A percentile compares a stretch with the other conserved stretches of the same genome.
Evolutionary conservation across 2,888 invertebrate species (phyloP).

Genomic region (Eilema depressum): DNA sequence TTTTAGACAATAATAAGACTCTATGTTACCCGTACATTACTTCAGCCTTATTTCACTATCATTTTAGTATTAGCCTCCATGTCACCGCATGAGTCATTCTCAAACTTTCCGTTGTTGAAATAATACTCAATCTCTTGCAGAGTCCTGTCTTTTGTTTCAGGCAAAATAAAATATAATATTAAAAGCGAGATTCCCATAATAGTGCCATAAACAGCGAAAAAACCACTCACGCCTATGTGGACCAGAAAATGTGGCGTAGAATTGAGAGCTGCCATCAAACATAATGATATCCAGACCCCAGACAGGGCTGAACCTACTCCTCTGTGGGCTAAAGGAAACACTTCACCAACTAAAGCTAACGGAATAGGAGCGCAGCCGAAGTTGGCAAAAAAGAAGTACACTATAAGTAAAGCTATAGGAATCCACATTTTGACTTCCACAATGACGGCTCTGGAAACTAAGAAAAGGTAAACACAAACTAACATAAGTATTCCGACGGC

Average conservation of each 20-base stretch:
- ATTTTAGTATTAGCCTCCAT: conserved; percentile 36
- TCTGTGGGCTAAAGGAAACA: conserved; percentile 70
- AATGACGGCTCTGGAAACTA: conserved; percentile 52
- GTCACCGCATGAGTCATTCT: conserved; percentile 16
- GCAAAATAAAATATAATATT: conserved; percentile 54
- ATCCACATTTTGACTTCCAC: conserved; percentile 57
- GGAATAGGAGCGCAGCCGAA: conserved; percentile 73
- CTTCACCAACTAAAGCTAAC: conserved; percentile 68
- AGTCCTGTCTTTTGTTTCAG: conserved; percentile 64
- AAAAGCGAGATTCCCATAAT: conserved; percentile 44
- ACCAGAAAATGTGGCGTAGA: conserved; percentile 60
- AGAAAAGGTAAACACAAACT: conserved; percentile 61
- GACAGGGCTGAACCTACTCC: conserved; percentile 60
- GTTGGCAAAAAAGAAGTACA: conserved; percentile 68
- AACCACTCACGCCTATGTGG: conserved; percentile 54
- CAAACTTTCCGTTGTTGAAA: conserved; percentile 48
- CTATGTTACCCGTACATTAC: not conserved
- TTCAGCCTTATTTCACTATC: conserved; percentile 16
- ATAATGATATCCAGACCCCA: conserved; percentile 58
- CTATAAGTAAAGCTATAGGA: conserved; percentile 59
- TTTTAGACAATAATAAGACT: not conserved
- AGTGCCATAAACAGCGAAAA: conserved; percentile 52
- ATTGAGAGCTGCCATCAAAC: conserved; percentile 60
- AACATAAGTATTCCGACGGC: conserved; percentile 55
- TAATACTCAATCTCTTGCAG: conserved; percentile 63